Percentiles rank a stretch among this genome's conserved stretches.
Evolutionary conservation across 2,113 vertebrate genomes (phyloP).

Genomic region (Crotalus viridis): DNA sequence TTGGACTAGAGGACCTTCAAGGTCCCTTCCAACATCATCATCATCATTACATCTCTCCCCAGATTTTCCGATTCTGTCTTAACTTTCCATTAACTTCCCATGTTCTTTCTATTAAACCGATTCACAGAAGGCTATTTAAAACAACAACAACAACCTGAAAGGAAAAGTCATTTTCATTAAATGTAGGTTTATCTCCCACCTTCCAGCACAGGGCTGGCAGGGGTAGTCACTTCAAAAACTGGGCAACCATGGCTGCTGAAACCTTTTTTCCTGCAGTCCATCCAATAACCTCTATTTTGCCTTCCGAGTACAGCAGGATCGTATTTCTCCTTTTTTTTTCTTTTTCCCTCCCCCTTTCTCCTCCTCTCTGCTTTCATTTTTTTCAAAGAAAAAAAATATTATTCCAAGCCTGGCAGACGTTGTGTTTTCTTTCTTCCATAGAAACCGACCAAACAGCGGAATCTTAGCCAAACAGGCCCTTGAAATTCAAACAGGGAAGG

Average conservation of each 20-base stretch:
- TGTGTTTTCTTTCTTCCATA: conserved; percentile 90
- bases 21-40: no score
- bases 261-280: conserved; percentile 21
- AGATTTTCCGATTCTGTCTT: background rate
- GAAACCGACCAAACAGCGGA: conserved; percentile 91
- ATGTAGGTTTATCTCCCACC: background rate
- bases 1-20: no score
- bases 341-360: background rate
- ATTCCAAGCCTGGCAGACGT: conserved; percentile 72
- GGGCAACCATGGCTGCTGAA: background rate
- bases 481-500: conserved; percentile 82
- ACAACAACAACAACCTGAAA: background rate
- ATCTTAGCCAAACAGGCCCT: conserved; percentile 76
- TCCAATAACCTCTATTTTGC: conserved; percentile 66
- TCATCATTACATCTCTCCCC: background rate
- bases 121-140: background rate
- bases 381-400: conserved; percentile 64
- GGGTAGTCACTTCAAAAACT: background rate
- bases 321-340: conserved; percentile 55
- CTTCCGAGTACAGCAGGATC: conserved; percentile 74
- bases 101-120: background rate
- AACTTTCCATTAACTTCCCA: background rate
- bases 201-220: background rate
- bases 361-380: conserved; percentile 39
- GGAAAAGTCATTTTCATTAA: background rate